Evolutionary conservation across 2,797 vertebrate species (phyloP).

Genomic region (Ibycter americanus): DNA sequence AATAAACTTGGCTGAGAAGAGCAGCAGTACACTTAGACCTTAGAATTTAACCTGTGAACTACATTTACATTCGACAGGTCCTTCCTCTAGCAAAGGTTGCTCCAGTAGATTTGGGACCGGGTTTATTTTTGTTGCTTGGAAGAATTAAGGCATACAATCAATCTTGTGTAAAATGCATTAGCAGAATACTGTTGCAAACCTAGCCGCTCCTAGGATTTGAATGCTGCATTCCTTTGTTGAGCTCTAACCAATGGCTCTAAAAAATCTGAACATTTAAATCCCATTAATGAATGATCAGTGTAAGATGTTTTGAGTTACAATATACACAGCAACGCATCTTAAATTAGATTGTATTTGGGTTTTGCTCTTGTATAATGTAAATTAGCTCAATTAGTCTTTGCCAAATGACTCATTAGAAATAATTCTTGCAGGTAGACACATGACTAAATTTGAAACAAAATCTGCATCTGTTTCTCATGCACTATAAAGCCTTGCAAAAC

Average conservation of each 20-base stretch:
- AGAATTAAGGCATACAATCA: not conserved
- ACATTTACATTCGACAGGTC: not conserved
- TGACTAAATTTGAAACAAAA: not conserved
- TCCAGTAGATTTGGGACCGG: not conserved
- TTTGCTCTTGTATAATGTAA: not conserved
- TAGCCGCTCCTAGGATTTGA: not conserved
- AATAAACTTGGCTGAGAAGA: not conserved
- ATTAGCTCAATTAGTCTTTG: slow-evolving; percentile 28
- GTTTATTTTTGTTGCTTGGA: not conserved
- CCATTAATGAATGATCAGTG: not conserved
- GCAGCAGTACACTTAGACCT: not conserved
- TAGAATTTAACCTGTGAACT: not conserved
- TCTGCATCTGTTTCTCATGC: not conserved
- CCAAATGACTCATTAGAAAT: slow-evolving; percentile 25
- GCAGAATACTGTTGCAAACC: not conserved
- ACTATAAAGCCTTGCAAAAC: not conserved
- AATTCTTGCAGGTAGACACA: not conserved
- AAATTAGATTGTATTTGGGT: not conserved
- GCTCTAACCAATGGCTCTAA: not conserved
- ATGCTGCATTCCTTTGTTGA: not conserved
- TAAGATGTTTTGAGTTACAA: not conserved
- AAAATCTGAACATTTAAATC: not conserved
- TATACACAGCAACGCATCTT: not conserved
- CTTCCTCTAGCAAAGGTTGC: not conserved
- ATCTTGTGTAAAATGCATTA: not conserved